A percentile compares a stretch with the other conserved stretches of the same genome.
These are phyloP conservation scores for Drosophila sechellia DNA, from an alignment of 1,140 invertebrate species.

Conservation along the genomic window DNA sequence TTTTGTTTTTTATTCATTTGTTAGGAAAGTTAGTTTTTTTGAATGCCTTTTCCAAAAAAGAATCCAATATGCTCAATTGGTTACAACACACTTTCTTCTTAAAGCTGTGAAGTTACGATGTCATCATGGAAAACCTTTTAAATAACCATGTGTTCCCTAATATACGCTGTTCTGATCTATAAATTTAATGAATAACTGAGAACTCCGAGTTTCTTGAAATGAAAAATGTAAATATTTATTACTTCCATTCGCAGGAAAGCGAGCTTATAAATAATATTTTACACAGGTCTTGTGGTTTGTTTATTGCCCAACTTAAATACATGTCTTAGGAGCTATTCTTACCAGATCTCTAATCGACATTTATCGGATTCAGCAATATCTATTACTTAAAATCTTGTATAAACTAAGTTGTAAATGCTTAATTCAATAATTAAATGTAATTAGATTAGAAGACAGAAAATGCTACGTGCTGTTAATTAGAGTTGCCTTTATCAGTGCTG, in stretches of 20 bases:
- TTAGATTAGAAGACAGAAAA: constrained; percentile 6
- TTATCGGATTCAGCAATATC: constrained; percentile 31
- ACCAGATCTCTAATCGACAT: constrained; percentile 13
- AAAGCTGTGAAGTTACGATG: too few relatives aligned
- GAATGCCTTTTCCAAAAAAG: too few relatives aligned
- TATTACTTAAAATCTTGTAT: constrained; percentile 30
- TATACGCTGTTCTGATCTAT: too few relatives aligned
- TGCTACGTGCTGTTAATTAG: constrained; percentile 29
- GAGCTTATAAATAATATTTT: background rate
- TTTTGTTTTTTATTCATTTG: background rate
- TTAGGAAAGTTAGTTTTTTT: too few relatives aligned
- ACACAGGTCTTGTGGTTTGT: constrained; percentile 14
- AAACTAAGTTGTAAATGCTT: constrained; percentile 46
- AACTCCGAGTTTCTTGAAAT: background rate
- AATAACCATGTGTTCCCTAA: too few relatives aligned
- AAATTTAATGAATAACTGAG: too few relatives aligned
- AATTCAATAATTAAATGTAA: constrained; percentile 17
- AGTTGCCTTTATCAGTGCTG: constrained; percentile 20
- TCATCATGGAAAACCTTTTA: too few relatives aligned
- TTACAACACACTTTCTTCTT: too few relatives aligned
- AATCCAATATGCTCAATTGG: too few relatives aligned
- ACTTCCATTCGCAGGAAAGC: background rate
- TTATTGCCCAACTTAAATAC: constrained; percentile 26
- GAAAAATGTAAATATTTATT: background rate
- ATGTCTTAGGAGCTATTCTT: constrained; percentile 28